Evolutionary conservation across 2,797 vertebrate species (phyloP), one percentile per base, ranked within the genome.

Genomic region (Sparus aurata): DNA sequence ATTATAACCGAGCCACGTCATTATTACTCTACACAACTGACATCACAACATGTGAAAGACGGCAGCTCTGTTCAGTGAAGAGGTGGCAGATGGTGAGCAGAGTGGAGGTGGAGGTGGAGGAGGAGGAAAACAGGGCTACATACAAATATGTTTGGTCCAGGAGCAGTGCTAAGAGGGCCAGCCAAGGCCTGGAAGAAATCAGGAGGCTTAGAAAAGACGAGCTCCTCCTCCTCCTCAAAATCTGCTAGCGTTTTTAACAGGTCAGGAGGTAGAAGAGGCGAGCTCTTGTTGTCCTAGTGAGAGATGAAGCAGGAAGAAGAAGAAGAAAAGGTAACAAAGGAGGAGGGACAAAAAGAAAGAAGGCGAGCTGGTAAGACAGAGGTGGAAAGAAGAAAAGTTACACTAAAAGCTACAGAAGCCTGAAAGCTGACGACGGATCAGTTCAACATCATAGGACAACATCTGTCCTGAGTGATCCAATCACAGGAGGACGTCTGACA

Each of bases 221-320:
- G 96, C 96, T 98, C 97, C 96, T 99, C 98, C 95, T 99, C 98
- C 94, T 98, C 98, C 97, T 99, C 98, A 96, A 99, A 97, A 94
- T 98, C 97, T 95, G 97, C 97, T 95, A 99, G 97, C 96, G 97
- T 97, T 96, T 99, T 98, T 97, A 99, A 97, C 97, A 99, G 97
- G 97, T 99, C 98, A 94, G 98, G 98, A 96, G 98, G 98, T 89
- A 99, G 98, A 95, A 99, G 96, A 97, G 98, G 97, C 94, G 97
- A 98, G 96, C 96, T 96, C 96, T 98, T 98, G 97, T 96, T 96
- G 96, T 98, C 98, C 98, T 99, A 95, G 15, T 89, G 87, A 92
- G 64, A 93, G 85, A 93, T 18, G 85, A 59, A 79, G 77, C 49
- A 54, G 52, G 63, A 78, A 55, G 64, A 81, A 83, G 65, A 59